Conservation (phyloP, 1,140 invertebrate genomes). For the Riptortus pedestris region DNA sequence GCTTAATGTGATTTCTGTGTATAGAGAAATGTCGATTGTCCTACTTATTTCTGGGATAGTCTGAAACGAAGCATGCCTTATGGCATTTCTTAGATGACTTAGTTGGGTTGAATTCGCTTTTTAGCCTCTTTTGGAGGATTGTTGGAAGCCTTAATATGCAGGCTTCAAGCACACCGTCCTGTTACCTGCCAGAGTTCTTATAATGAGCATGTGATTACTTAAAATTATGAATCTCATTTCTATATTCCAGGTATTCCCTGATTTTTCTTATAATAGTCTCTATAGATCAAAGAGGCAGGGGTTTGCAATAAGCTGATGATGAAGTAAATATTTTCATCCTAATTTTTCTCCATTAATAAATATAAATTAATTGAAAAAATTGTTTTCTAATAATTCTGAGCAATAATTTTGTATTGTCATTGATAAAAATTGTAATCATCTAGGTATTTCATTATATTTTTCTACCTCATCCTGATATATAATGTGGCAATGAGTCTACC, state of each 20-base stretch:
- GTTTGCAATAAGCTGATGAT: no score
- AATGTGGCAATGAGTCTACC: no score
- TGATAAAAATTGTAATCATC: no score
- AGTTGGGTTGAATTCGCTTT: not conserved
- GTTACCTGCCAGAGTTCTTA: not conserved
- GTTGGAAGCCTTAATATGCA: not conserved
- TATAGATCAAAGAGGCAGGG: no score
- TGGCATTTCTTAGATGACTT: not conserved
- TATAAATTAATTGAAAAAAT: no score
- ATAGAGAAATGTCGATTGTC: constrained; percentile 21
- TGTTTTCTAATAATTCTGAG: no score
- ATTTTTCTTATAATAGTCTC: no score
- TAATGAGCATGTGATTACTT: not conserved
- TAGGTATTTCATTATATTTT: no score
- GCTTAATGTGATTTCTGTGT: constrained; percentile 28
- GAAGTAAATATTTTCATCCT: no score
- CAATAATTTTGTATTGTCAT: no score
- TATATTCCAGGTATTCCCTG: not conserved
- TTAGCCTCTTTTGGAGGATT: not conserved
- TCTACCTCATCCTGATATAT: no score
- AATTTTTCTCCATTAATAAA: no score
- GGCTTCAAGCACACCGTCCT: not conserved
- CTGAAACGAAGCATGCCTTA: not conserved
- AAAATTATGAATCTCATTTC: not conserved
- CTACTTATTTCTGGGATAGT: constrained; percentile 1